These are phyloP conservation scores for Pitta sordida DNA, from an alignment of 2,113 vertebrate species.

Conservation along the genomic window DNA sequence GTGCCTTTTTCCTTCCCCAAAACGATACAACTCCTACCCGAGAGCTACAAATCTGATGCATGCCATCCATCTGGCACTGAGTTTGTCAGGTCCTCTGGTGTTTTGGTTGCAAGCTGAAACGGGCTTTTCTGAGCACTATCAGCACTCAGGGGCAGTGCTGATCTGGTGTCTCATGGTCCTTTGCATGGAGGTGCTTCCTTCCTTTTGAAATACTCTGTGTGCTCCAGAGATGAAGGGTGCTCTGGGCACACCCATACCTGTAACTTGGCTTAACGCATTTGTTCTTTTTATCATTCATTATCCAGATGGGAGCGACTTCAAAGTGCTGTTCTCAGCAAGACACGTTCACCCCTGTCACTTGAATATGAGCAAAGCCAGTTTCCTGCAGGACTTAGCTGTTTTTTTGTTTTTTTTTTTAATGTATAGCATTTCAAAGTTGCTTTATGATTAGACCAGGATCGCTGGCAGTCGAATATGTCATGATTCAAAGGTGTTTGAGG, in stretches of 20 bases:
- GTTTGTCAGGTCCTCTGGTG: accelerated
- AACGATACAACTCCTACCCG: accelerated
- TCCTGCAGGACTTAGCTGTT: not conserved
- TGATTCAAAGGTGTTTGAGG: not conserved
- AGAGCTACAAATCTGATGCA: too few relatives aligned
- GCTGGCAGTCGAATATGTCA: not conserved
- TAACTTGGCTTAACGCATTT: not conserved
- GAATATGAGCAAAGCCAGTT: not conserved
- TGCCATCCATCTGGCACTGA: not conserved
- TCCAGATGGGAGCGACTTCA: not conserved
- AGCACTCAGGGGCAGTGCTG: not conserved
- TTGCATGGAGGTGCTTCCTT: not conserved
- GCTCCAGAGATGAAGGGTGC: not conserved
- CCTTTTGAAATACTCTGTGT: not conserved
- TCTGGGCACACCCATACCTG: not conserved
- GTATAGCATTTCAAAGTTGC: not conserved
- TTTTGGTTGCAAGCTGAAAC: not conserved
- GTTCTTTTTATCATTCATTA: not conserved
- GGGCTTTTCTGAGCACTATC: not conserved
- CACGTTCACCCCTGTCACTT: not conserved
- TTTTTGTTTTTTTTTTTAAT: not conserved
- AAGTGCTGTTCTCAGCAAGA: not conserved
- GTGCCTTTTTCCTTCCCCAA: not conserved
- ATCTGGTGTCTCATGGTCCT: not conserved
- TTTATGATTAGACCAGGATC: not conserved